Conservation (phyloP, 2,888 invertebrate genomes). For the Pandemis corylana region DNA sequence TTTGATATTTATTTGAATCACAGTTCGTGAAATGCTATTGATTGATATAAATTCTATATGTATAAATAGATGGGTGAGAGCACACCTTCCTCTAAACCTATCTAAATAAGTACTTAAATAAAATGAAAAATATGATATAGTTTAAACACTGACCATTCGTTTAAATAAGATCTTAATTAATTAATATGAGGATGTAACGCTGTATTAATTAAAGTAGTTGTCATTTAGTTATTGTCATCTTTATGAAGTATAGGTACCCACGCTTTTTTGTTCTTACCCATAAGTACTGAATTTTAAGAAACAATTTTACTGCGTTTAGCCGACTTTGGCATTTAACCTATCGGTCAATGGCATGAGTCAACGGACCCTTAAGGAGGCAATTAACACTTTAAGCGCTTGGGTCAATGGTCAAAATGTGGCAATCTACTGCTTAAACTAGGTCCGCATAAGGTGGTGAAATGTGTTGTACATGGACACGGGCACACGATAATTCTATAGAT, state of each 20-base stretch:
- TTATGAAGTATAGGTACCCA: too few species aligned
- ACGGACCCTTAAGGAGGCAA: constrained; percentile 37
- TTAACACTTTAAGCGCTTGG: constrained; percentile 41
- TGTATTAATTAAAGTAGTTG: too few species aligned
- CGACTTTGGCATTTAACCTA: constrained; percentile 37
- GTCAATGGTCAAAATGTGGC: constrained; percentile 45
- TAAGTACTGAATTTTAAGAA: neutral
- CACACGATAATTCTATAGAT: neutral
- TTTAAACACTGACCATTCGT: too few species aligned
- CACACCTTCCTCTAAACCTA: too few species aligned
- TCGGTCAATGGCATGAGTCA: constrained; percentile 35
- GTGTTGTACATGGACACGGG: neutral
- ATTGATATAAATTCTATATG: neutral
- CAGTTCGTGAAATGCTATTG: neutral
- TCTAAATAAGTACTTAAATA: neutral
- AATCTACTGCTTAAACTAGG: constrained; percentile 30
- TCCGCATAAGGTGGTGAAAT: constrained; percentile 3
- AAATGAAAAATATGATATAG: neutral
- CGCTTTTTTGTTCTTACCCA: too few species aligned
- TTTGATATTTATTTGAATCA: neutral
- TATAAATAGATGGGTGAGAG: too few species aligned
- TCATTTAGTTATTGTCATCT: too few species aligned
- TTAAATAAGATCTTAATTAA: too few species aligned
- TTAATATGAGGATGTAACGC: too few species aligned
- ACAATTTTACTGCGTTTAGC: neutral